Conservation (phyloP, 2,888 invertebrate species). For the Helobdella robusta region DNA sequence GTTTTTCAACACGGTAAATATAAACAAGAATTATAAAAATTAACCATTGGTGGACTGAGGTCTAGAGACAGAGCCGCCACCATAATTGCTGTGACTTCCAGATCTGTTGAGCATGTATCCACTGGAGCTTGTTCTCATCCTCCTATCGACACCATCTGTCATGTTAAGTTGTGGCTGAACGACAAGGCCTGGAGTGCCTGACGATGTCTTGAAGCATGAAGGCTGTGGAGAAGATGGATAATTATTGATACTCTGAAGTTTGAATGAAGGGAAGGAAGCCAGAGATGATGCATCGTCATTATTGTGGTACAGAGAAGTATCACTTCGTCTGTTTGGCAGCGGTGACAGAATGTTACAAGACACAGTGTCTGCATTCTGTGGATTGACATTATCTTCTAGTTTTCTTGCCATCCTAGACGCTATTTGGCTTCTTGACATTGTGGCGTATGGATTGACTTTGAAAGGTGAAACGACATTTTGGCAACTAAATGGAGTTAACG, state of each 20-base stretch:
- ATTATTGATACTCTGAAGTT: not conserved
- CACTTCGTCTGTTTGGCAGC: constrained; percentile 10
- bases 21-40: not conserved
- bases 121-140: not conserved
- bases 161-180: not conserved
- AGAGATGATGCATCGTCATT: constrained; percentile 10
- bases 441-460: constrained; percentile 20
- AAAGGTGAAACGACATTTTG: constrained; percentile 5
- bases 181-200: not conserved
- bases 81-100: constrained; percentile 9
- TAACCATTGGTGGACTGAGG: constrained; percentile 21
- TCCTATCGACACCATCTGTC: not conserved
- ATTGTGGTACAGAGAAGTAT: constrained; percentile 9
- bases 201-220: constrained; percentile 12
- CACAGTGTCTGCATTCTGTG: not conserved
- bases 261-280: constrained; percentile 17
- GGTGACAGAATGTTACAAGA: not conserved
- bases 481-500: not conserved
- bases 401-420: constrained; percentile 7
- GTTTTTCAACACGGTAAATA: not conserved
- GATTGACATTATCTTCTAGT: not conserved
- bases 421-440: constrained; percentile 23
- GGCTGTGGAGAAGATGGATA: not conserved
- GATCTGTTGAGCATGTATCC: constrained; percentile 16
- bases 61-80: constrained; percentile 1